Evolutionary conservation across 2,888 invertebrate genomes (phyloP).

Genomic region (Diarsia mendica): DNA sequence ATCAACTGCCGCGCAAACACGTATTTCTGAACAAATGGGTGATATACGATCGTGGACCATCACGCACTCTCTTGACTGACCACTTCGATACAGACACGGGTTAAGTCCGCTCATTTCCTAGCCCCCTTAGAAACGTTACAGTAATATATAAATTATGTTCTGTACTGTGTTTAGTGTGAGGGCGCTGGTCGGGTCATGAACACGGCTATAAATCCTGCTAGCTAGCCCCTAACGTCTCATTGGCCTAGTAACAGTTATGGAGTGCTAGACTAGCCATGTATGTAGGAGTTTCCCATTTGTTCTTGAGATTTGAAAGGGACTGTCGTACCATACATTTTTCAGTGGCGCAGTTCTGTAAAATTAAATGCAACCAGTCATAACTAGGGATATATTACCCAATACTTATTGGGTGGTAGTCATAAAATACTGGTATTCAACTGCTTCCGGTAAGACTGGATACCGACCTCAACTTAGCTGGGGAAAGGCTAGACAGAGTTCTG

Average conservation of each 20-base stretch:
- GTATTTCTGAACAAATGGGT: background rate
- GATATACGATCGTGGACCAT: no score
- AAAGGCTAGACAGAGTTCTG: no score
- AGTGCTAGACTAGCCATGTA: slow-evolving; percentile 31
- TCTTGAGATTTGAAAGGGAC: background rate
- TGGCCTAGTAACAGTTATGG: slow-evolving; percentile 54
- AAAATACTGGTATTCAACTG: no score
- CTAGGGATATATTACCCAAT: no score
- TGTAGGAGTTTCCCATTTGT: background rate
- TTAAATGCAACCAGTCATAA: no score
- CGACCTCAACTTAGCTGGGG: no score
- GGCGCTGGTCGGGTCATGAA: slow-evolving; percentile 53
- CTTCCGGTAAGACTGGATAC: no score
- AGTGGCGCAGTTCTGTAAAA: background rate
- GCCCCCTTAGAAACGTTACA: slow-evolving; percentile 18
- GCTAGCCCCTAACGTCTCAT: slow-evolving; percentile 55
- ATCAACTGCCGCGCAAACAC: background rate
- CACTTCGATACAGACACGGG: background rate
- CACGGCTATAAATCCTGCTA: slow-evolving; percentile 59
- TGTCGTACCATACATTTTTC: background rate
- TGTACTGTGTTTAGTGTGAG: slow-evolving; percentile 57
- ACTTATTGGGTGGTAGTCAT: no score
- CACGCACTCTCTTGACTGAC: background rate
- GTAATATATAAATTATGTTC: slow-evolving; percentile 63
- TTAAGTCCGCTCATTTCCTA: slow-evolving; percentile 25